Evolutionary conservation across 2,113 vertebrate species (phyloP), one percentile per base, ranked within the genome.

Genomic region (Dascyllus trimaculatus): DNA sequence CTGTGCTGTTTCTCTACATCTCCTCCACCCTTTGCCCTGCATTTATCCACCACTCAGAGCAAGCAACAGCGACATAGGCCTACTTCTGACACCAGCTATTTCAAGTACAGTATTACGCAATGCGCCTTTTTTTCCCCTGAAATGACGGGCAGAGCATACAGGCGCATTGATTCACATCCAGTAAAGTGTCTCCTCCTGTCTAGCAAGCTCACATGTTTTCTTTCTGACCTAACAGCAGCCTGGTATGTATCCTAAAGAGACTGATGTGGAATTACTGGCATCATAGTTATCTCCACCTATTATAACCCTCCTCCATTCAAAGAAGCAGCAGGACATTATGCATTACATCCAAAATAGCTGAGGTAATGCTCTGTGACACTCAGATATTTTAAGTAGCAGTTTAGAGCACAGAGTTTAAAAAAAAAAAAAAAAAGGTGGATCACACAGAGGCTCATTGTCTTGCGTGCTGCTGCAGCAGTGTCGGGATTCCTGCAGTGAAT

Each of bases 41-140:
- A 79, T 88, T 88, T 84, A 88, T 88, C 87, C 79, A 59, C 19
- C 58, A 65, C 77, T 84, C 80, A 74, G 70, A 85, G 81, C 79
- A 60, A 62, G 82, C 85, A 90, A 84, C 83, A 93, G 84, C 77
- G 84, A 88, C 88, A 85, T 57, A 63, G 79, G 71, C 86, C 79
- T 67, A 76, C 82, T 88, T 88, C 86, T 90, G 85, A 91, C 89
- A 89, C 84, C 81, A 88, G 89, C 85, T 90, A 91, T 92, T 92
- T 89, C 81, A 85, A 91, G 90, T 83, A 78, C 81, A 84, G 26
- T 81, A 87, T 93, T 92, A 93, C 90, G 91, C 92, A 93, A 92
- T 91, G 91, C 84, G 86, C 84, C 11, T 81, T 88, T 85, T 74
- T 78, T 79, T 21, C 11, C n/a, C 58, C 75, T 75, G 70, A 89